Percentiles rank a stretch among this genome's conserved stretches.
phyloP scores from a whole-genome alignment of 2,888 invertebrate genomes.

The Cynaeus angustus region DNA sequence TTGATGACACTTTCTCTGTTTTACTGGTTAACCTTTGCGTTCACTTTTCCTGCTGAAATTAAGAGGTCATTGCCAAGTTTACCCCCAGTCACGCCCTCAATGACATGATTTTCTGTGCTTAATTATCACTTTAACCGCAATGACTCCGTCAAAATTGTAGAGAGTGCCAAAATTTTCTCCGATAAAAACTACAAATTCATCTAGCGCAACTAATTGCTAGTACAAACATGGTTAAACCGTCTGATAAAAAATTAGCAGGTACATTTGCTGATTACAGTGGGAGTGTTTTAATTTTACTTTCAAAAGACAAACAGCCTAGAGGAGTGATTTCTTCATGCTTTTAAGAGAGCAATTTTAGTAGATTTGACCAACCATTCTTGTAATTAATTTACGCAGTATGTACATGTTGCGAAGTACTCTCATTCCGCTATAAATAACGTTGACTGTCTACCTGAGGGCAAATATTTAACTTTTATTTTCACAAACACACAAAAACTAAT shows the following conservation, averaged over 20 bases:
- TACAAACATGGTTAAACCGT: conserved; percentile 5
- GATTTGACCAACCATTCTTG: not conserved
- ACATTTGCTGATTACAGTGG: conserved; percentile 2
- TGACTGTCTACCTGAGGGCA: conserved; percentile 7
- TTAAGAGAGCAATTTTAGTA: not conserved
- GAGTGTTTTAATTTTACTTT: conserved; percentile 24
- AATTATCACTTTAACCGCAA: conserved; percentile 12
- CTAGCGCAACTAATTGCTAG: conserved; percentile 6
- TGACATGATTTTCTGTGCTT: not conserved
- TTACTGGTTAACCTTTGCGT: conserved; percentile 42
- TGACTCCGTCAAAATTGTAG: not conserved
- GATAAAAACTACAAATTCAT: not conserved
- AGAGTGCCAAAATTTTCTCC: conserved; percentile 13
- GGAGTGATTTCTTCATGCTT: conserved; percentile 22
- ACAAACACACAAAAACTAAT: not conserved
- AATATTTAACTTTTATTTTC: not conserved
- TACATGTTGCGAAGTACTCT: conserved; percentile 1
- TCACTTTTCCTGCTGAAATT: conserved; percentile 29
- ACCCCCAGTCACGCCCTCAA: conserved; percentile 11
- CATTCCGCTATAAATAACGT: conserved; percentile 17
- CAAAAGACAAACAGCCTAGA: conserved; percentile 18
- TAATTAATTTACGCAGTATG: conserved; percentile 11
- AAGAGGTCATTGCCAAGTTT: conserved; percentile 46
- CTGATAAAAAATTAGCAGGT: conserved; percentile 7
- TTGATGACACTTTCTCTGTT: conserved; percentile 42